Base-by-base conservation (phyloP, 2,888 invertebrate species). In the Lasioglossum vierecki region DNA sequence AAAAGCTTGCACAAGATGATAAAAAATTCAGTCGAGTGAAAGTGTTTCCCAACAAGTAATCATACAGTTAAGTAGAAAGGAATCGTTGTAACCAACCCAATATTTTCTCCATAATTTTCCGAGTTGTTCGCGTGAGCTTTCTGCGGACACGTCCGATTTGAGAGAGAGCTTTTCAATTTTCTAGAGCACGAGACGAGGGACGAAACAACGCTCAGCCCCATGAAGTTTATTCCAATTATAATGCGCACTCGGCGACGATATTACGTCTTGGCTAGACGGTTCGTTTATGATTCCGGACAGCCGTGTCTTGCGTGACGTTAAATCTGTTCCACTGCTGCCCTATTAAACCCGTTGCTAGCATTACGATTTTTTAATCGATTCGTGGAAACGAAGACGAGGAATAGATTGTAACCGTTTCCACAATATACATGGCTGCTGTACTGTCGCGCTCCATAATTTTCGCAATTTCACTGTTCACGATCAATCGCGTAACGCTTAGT, bases 341-440 rank as follows among this genome's bases (percentile, higher is more conserved):
- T 81, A 80, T 88, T 86, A 84, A 80, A 79, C 68, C 74, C 35
- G 35, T 3, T 35, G 71, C 66, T 57, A 39, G 26, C 68, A 68
- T 79, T 86, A 82, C 78, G 86, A 87, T 80, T 88, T 87, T 85
- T 85, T 83, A 83, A 88, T 88, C 88, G 70, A 60, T 79, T 75
- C 73, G 9, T n/a, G 5, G 77, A 75, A 80, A 4, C 2, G 30
- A 22, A 22, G 1, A 72, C 60, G 44, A 15, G 15, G 22, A 60
- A 74, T 41, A 71, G 26, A 30, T 72, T 57, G 13, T 18, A 39
- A n/a, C 26, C 15, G 22, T 30, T 46, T 18, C 41, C 8, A 35
- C 8, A 3, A 26, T 63, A 18, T 8, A 3, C 30, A 18, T 3
- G 41, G 9, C 49, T 49, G 4, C 2, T 8, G 26, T 4, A 68